phyloP scores from a whole-genome alignment of 2,888 invertebrate species.

The Latrodectus hesperus region DNA sequence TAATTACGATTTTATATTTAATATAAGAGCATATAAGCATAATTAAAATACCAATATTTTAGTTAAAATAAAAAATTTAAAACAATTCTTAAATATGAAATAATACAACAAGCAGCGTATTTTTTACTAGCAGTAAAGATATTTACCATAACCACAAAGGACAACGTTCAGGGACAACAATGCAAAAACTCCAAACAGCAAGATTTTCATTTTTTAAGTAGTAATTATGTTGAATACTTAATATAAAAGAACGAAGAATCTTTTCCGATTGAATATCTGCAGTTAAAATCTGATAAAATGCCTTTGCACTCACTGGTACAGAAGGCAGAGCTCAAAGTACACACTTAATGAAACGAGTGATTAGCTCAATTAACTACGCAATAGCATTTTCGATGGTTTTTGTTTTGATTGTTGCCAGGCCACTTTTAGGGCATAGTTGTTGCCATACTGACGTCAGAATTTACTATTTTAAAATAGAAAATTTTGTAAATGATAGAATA shows the following conservation, averaged over 20 bases:
- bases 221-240: slow-evolving; percentile 1
- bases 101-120: too few relatives aligned
- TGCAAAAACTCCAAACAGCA: slow-evolving; percentile 19
- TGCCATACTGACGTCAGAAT: slow-evolving; percentile 13
- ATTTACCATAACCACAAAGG: slow-evolving; percentile 35
- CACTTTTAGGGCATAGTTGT: background rate
- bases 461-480: background rate
- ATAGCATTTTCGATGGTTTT: background rate
- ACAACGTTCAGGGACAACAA: slow-evolving; percentile 19
- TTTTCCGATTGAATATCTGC: background rate
- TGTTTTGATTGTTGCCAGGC: slow-evolving; percentile 25
- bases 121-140: background rate
- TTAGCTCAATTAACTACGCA: slow-evolving; percentile 8
- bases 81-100: too few relatives aligned
- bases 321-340: slow-evolving; percentile 64
- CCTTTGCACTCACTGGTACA: slow-evolving; percentile 70
- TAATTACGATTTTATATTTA: too few relatives aligned
- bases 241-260: slow-evolving; percentile 9
- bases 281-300: slow-evolving; percentile 46
- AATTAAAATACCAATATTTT: too few relatives aligned
- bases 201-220: slow-evolving; percentile 18
- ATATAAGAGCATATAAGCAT: too few relatives aligned
- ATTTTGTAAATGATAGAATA: background rate
- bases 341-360: background rate
- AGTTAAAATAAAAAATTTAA: too few relatives aligned